Evolutionary conservation across 2,797 vertebrate genomes (phyloP).

Genomic region (Toxotes lorentzi): DNA sequence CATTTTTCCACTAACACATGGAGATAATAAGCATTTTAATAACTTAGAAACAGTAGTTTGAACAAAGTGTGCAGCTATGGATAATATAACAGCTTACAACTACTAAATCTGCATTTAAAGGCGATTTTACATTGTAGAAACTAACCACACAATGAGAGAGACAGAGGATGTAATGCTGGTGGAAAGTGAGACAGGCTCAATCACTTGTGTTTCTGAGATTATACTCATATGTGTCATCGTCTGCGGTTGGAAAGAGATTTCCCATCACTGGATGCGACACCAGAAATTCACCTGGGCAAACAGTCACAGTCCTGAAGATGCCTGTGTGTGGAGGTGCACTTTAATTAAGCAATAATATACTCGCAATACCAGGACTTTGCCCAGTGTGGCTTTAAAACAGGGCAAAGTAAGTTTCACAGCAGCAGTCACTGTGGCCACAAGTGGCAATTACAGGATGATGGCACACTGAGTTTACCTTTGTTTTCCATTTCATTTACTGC

Average conservation of each 20-base stretch:
- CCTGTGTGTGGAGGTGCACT: background rate
- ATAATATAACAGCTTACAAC: background rate
- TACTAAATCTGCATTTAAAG: slow-evolving; percentile 20
- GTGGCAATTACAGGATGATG: background rate
- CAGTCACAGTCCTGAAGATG: background rate
- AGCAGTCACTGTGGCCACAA: background rate
- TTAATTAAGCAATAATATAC: background rate
- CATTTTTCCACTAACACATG: slow-evolving; percentile 32
- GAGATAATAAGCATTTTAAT: slow-evolving; percentile 44
- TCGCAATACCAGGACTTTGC: background rate
- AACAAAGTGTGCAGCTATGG: slow-evolving; percentile 18
- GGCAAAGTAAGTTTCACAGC: background rate
- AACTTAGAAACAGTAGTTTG: slow-evolving; percentile 10
- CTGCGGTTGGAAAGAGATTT: background rate
- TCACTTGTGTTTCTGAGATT: background rate
- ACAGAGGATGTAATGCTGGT: too few relatives aligned
- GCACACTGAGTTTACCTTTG: background rate
- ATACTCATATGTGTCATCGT: background rate
- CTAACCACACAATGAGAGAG: background rate
- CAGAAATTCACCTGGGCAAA: background rate
- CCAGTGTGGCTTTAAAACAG: background rate
- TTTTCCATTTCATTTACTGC: background rate
- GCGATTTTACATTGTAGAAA: background rate
- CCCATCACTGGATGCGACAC: background rate
- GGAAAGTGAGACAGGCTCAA: background rate